Conservation (phyloP, 2,888 invertebrate species). For the Anarsia innoxiella region DNA sequence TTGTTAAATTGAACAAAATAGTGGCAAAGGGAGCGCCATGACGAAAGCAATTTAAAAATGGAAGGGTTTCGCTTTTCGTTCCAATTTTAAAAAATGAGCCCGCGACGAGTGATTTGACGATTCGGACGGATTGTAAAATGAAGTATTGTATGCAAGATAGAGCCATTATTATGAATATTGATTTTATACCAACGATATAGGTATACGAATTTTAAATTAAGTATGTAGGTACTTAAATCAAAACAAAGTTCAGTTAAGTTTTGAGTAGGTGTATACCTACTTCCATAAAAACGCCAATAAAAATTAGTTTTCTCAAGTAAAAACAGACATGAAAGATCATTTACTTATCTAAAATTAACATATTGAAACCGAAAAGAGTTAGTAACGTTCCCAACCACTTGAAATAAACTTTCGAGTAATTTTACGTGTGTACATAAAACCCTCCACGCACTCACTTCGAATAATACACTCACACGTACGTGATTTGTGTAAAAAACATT, state of each 20-base stretch:
- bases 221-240: no score
- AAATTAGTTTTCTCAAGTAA: no score
- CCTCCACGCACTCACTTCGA: conserved; percentile 37
- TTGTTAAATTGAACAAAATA: conserved; percentile 41
- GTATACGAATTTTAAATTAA: no score
- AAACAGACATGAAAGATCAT: no score
- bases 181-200: no score
- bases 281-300: no score
- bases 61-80: conserved; percentile 69
- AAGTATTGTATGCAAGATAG: conserved; percentile 47
- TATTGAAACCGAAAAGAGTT: conserved; percentile 43
- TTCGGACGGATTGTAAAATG: conserved; percentile 60
- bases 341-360: conserved; percentile 4
- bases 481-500: conserved; percentile 21
- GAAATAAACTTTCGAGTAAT: conserved; percentile 65
- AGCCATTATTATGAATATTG: conserved; percentile 33
- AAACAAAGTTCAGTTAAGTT: no score
- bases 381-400: conserved; percentile 64
- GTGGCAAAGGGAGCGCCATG: conserved; percentile 64
- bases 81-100: conserved; percentile 69
- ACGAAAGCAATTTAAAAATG: conserved; percentile 71
- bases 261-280: no score
- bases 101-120: conserved; percentile 68
- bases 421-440: conserved; percentile 67
- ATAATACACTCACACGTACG: conserved; percentile 23